Conservation (phyloP, 2,888 invertebrate genomes). For the Drosophila neotestacea region DNA sequence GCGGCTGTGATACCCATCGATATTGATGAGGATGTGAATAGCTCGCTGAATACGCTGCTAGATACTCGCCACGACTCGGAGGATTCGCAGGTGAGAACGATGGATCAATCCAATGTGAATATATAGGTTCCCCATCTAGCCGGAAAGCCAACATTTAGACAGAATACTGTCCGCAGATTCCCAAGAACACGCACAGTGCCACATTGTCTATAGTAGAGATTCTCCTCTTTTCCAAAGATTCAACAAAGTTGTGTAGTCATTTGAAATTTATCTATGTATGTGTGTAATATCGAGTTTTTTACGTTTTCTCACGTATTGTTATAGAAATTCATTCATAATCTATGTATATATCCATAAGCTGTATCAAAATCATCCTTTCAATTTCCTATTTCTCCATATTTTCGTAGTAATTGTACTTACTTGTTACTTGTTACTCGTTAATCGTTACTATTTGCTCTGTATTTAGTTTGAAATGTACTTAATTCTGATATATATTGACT, state of each 20-base stretch:
- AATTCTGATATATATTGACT: constrained; percentile 13
- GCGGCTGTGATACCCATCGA: constrained; percentile 94
- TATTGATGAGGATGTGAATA: constrained; percentile 96
- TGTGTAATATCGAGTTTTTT: constrained; percentile 15
- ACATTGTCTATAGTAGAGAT: constrained; percentile 7
- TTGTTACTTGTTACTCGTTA: constrained; percentile 47
- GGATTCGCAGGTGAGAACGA: constrained; percentile 84
- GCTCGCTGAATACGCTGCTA: constrained; percentile 95
- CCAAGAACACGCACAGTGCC: constrained; percentile 5
- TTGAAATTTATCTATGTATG: constrained; percentile 29
- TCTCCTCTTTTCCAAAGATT: neutral
- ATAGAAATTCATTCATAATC: neutral
- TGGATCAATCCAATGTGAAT: neutral
- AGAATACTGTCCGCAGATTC: neutral
- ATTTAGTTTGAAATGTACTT: constrained; percentile 37
- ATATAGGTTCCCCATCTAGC: neutral
- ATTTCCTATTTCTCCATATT: constrained; percentile 4
- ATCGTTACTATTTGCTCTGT: constrained; percentile 46
- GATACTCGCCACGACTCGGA: constrained; percentile 90
- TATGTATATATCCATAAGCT: constrained; percentile 11
- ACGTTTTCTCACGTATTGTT: constrained; percentile 16
- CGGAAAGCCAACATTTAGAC: constrained; percentile 5
- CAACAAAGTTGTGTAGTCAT: constrained; percentile 1
- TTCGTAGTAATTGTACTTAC: constrained; percentile 22
- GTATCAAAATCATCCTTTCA: constrained; percentile 12